Conservation (phyloP, 2,888 invertebrate species). For the Elegia similella region DNA sequence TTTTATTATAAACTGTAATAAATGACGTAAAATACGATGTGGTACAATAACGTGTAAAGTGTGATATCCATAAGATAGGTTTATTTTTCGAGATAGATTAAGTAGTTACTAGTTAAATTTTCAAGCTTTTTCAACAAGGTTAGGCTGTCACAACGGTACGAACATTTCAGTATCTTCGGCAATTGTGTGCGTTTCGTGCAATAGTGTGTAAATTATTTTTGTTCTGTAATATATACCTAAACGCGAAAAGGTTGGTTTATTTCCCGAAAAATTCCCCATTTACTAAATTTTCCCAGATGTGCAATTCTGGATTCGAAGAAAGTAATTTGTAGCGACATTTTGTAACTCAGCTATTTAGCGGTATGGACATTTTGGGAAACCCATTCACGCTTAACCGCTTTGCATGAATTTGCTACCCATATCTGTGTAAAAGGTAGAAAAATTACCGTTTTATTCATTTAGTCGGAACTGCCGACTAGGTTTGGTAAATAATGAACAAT, state of each 20-base stretch:
- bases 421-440: no score
- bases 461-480: no score
- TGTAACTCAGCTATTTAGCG: no score
- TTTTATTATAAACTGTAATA: background rate
- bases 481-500: no score
- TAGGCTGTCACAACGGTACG: background rate
- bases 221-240: constrained; percentile 10
- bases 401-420: no score
- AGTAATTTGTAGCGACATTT: no score
- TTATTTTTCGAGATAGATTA: constrained; percentile 37
- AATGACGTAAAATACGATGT: constrained; percentile 20
- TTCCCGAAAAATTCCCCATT: no score
- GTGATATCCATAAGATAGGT: constrained; percentile 33
- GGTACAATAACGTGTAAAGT: constrained; percentile 35
- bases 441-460: no score
- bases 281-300: no score
- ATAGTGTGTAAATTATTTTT: background rate
- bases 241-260: background rate
- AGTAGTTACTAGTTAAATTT: constrained; percentile 37
- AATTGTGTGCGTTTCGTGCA: constrained; percentile 6
- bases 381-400: no score
- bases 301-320: no score
- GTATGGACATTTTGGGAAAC: no score
- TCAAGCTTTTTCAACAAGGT: constrained; percentile 26
- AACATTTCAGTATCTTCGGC: background rate